Base-by-base conservation (phyloP, 2,113 vertebrate species). In the Telmatochromis brachygnathus region DNA sequence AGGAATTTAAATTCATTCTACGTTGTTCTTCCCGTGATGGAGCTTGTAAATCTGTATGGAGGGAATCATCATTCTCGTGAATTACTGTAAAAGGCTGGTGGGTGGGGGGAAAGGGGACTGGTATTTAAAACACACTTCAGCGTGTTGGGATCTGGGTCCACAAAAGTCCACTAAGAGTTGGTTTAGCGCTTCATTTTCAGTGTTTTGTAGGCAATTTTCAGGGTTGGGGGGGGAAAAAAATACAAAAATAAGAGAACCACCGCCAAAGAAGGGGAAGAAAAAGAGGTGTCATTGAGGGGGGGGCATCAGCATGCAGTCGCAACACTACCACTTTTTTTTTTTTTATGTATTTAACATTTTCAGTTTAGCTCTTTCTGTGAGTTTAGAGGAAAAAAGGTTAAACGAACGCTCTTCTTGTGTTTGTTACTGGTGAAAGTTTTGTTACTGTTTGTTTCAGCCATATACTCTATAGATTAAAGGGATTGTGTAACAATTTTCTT, bases 391-490 rank as follows among this genome's bases (percentile, higher is more conserved):
- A 81, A 30, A 37, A 68, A 11, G 14, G 3, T 82, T 73, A 73
- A 45, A 73, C 4, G 5, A 85, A 84, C 4, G 2, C 39, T 87
- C 23, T 28, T 87, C 5, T 4, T 4, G 3, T 49, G 55, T 5
- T 7, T 9, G 6, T 62, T 49, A 4, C 60, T 39, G 39, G 54
- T n/a, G 23, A 62, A 77, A 13, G 70, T 30, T 75, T 39, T 77
- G 26, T 65, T 37, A 12, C 62, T 84, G 30, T 86, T 84, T 84
- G 15, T 82, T 88, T 86, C 84, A 91, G 37, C 79, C 89, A 68
- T 91, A 90, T 82, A 84, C 88, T 86, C 70, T 89, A 77, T 89
- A 92, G 90, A 94, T 85, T 90, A 97, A 96, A 96, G 92, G 93
- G 92, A 96, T 94, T 89, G 62, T 91, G 62, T 35, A 49, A 65